A percentile compares a stretch with the other conserved stretches of the same genome.
Evolutionary conservation across 2,113 vertebrate species (phyloP).

Genomic region (Carollia perspicillata): DNA sequence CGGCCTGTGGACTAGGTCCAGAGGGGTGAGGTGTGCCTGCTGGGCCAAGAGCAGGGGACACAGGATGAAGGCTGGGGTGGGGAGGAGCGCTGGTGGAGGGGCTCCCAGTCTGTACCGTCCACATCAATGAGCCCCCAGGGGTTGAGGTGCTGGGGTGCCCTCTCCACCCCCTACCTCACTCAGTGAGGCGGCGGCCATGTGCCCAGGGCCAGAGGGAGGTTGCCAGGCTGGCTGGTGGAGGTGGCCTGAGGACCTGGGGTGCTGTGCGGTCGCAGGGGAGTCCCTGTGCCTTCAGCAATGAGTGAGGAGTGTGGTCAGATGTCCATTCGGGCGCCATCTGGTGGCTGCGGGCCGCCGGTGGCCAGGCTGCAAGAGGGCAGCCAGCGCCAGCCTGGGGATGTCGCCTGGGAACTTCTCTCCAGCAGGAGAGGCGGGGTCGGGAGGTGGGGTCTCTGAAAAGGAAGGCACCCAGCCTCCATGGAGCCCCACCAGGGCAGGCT

Average conservation of each 20-base stretch:
- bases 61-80: too few relatives aligned
- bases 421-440: rapidly evolving
- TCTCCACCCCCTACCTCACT: not conserved
- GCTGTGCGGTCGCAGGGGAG: not conserved
- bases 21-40: too few relatives aligned
- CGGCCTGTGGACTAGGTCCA: too few relatives aligned
- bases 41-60: too few relatives aligned
- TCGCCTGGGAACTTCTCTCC: not conserved
- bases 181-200: not conserved
- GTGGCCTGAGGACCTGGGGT: not conserved
- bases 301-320: not conserved
- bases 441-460: not conserved
- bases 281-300: not conserved
- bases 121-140: too few relatives aligned
- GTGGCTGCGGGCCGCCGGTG: not conserved
- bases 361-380: not conserved
- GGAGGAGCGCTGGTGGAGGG: too few relatives aligned
- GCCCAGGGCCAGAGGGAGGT: not conserved
- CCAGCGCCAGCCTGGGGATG: rapidly evolving
- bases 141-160: too few relatives aligned
- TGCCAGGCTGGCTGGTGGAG: too few relatives aligned
- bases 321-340: rapidly evolving
- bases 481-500: not conserved
- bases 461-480: not conserved
- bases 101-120: too few relatives aligned